Evolutionary conservation across 2,888 invertebrate genomes (phyloP).

Genomic region (Chalcis sispes): DNA sequence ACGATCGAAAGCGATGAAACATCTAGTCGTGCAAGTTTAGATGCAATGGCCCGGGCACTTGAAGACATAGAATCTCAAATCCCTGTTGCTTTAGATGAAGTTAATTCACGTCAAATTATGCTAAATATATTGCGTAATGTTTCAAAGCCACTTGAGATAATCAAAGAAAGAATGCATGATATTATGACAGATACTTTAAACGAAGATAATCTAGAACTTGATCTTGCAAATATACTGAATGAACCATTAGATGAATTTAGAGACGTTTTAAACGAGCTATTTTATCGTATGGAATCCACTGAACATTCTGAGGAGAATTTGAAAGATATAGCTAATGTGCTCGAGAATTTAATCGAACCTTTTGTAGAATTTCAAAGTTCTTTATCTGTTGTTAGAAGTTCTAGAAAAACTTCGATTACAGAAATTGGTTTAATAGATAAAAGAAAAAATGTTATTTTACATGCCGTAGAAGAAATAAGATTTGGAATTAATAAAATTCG

Average conservation of each 20-base stretch:
- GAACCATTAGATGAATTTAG: slow-evolving; percentile 61
- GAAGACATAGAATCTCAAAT: slow-evolving; percentile 61
- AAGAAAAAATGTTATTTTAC: slow-evolving; percentile 66
- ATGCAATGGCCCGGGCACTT: slow-evolving; percentile 55
- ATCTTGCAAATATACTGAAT: slow-evolving; percentile 63
- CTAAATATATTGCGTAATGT: slow-evolving; percentile 63
- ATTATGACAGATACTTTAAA: slow-evolving; percentile 56
- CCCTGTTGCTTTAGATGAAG: slow-evolving; percentile 59
- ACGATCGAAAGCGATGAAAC: slow-evolving; percentile 48
- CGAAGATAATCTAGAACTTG: slow-evolving; percentile 63
- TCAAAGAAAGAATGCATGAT: slow-evolving; percentile 62
- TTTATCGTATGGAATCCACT: slow-evolving; percentile 58
- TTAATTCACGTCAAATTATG: slow-evolving; percentile 61
- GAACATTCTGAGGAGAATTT: slow-evolving; percentile 59
- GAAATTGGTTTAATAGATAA: slow-evolving; percentile 65
- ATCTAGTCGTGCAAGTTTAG: slow-evolving; percentile 52
- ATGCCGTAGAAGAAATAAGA: slow-evolving; percentile 64
- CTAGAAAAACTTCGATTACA: slow-evolving; percentile 63
- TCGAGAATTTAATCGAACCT: slow-evolving; percentile 64
- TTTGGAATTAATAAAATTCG: slow-evolving; percentile 58
- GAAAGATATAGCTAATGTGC: slow-evolving; percentile 57
- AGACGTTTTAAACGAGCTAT: slow-evolving; percentile 56
- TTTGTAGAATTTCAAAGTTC: slow-evolving; percentile 68
- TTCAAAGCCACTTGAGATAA: slow-evolving; percentile 63
- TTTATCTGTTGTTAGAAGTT: slow-evolving; percentile 66